Conservation (phyloP, 1,140 invertebrate species). For the Achatina immaculata region DNA sequence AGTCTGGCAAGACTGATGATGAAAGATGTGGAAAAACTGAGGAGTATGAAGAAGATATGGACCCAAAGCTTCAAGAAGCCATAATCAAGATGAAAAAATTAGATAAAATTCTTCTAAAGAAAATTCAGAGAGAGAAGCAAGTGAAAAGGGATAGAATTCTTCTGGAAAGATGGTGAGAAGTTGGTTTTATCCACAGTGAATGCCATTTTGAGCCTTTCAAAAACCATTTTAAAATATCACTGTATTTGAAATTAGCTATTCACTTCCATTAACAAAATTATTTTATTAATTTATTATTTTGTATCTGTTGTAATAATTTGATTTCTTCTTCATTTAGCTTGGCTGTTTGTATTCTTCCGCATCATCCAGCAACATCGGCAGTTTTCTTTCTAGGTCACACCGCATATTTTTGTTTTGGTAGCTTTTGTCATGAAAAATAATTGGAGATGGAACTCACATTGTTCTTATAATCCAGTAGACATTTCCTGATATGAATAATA, state of each 20-base stretch:
- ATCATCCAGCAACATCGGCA: no score
- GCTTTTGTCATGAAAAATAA: no score
- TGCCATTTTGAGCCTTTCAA: not conserved
- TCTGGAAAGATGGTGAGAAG: constrained; percentile 63
- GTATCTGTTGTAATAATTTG: not conserved
- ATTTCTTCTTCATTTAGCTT: not conserved
- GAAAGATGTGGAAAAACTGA: constrained; percentile 37
- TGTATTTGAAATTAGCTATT: not conserved
- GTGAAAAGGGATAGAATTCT: constrained; percentile 68
- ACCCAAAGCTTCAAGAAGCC: constrained; percentile 64
- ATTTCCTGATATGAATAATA: no score
- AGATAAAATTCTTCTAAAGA: constrained; percentile 66
- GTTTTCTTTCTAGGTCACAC: no score
- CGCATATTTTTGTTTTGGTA: no score
- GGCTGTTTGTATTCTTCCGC: not conserved
- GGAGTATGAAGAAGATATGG: constrained; percentile 52
- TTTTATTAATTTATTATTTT: not conserved
- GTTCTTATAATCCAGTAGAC: no score
- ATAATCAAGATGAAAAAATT: constrained; percentile 69
- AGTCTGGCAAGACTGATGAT: constrained; percentile 16
- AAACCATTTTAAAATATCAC: not conserved
- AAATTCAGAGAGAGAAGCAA: constrained; percentile 62
- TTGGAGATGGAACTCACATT: no score
- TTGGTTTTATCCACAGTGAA: not conserved
- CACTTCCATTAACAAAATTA: not conserved